Evolutionary conservation across 2,113 vertebrate genomes (phyloP), one percentile per base, ranked within the genome.

Genomic region (Rhipidura dahli): DNA sequence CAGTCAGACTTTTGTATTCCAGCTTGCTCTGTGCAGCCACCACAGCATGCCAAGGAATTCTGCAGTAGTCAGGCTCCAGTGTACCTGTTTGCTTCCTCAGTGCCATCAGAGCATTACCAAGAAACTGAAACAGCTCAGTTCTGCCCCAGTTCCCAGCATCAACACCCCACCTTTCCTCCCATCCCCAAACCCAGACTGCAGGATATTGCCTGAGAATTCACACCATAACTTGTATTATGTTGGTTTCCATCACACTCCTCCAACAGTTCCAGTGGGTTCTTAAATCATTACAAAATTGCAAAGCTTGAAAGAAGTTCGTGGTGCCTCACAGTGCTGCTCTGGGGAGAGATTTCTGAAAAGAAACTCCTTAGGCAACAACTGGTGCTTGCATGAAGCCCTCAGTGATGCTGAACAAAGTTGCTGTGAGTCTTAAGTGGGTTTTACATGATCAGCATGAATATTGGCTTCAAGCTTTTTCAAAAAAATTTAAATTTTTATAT

Each of bases 11-110:
- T 31, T 42, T 31, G 24, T 44, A 3, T 33, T 59, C 21, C 7
- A 16, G 3, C 7, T 47, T 49, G 31, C 17, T 54, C 61, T 27
- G 7, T 13, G 24, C 0, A 2, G 23, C 23, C 16, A 2, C 2
- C 4, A 27, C 3, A 5, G 20, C 8, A 7, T 4, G 6, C 51
- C 0, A 5, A 31, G 50, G 53, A 59, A 65, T 53, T 13, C 18
- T 11, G 35, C 47, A 40, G 37, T 1, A 33, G 20, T 1, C 0
- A 0, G 27, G 33, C n/a, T 61, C 39, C 40, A 9, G 14, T 0
- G 5, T 6, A 49, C 39, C 31, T 1, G 1, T 64, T 54, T 23
- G 15, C 44, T 59, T n/a, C 24, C 61, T n/a, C 1, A 0, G 5
- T 24, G n/a, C 31, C 14, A 22, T 1, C 10, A 35, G 37, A 87